Evolutionary conservation across 2,113 vertebrate genomes (phyloP).

Genomic region (Cinclus mexicanus): DNA sequence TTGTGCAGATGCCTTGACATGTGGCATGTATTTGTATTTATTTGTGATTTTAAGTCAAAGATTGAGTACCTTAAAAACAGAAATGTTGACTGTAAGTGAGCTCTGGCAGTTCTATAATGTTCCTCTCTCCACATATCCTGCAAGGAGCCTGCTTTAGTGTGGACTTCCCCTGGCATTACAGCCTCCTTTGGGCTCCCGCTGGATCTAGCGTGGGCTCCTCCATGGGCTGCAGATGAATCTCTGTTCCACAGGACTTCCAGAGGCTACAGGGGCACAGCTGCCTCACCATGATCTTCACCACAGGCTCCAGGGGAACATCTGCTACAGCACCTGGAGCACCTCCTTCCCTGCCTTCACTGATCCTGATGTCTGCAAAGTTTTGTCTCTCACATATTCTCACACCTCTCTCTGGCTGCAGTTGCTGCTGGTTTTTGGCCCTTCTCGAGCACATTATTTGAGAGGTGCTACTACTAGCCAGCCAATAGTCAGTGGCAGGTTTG

Average conservation of each 20-base stretch:
- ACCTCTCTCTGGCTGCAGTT: neutral
- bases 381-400: neutral
- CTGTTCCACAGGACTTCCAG: neutral
- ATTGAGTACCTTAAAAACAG: neutral
- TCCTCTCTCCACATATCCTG: neutral
- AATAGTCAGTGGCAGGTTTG: neutral
- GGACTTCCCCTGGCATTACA: neutral
- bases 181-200: neutral
- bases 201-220: neutral
- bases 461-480: neutral
- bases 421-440: neutral
- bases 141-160: neutral
- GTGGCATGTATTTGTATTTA: neutral
- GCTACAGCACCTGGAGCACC: neutral
- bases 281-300: neutral
- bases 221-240: neutral
- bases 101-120: neutral
- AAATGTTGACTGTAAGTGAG: neutral
- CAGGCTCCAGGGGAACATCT: neutral
- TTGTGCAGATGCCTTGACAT: neutral
- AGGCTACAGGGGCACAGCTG: neutral
- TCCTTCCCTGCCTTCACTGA: neutral
- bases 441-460: neutral
- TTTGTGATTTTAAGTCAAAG: neutral
- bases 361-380: neutral